These are phyloP conservation scores for Chrysemys picta DNA, from an alignment of 2,113 vertebrate genomes.

Conservation along the genomic window DNA sequence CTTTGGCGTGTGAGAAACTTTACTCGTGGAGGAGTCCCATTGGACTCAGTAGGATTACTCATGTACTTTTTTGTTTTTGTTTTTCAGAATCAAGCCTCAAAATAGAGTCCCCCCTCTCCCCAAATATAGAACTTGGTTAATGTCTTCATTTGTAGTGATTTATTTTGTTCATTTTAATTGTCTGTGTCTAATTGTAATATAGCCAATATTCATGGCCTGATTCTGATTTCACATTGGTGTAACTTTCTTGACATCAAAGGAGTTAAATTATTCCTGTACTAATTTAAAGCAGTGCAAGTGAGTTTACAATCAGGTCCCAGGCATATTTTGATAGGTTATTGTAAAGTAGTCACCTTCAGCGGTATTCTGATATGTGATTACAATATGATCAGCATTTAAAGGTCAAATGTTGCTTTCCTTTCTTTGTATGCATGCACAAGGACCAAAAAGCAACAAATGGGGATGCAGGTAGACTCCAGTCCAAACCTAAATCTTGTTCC, in stretches of 20 bases:
- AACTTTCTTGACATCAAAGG: background rate
- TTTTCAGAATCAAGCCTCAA: background rate
- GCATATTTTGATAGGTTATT: background rate
- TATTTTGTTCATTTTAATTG: background rate
- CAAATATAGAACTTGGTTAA: background rate
- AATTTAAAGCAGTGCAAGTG: background rate
- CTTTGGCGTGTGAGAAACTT: background rate
- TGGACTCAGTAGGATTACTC: background rate
- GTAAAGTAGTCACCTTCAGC: background rate
- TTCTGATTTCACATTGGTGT: background rate
- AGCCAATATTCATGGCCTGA: background rate
- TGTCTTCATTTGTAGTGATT: background rate
- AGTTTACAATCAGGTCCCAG: background rate
- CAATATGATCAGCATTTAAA: fast-evolving
- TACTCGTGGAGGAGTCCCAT: background rate
- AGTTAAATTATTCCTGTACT: background rate
- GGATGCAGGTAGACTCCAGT: background rate
- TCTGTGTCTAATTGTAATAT: background rate
- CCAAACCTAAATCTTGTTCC: fast-evolving
- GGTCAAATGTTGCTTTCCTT: background rate
- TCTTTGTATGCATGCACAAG: background rate
- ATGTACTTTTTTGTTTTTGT: background rate
- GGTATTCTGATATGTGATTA: background rate
- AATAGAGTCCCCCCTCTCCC: background rate
- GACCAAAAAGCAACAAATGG: background rate